Conservation (phyloP, 2,797 vertebrate species). For the Crocidura indochinensis region DNA sequence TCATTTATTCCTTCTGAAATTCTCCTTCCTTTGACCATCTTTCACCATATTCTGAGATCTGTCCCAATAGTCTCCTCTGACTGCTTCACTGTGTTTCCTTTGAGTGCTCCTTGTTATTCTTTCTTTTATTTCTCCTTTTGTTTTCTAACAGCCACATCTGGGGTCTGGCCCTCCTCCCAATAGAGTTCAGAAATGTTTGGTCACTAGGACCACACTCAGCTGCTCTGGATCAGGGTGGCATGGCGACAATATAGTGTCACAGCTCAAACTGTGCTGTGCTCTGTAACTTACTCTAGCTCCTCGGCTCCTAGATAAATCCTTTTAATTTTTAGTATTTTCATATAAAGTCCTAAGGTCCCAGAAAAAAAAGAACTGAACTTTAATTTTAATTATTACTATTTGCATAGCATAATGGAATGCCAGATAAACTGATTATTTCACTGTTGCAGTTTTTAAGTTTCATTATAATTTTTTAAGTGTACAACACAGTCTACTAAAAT, state of each 20-base stretch:
- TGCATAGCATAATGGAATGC: constrained; percentile 10
- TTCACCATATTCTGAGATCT: not conserved
- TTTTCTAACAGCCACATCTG: too few relatives aligned
- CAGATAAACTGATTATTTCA: constrained; percentile 28
- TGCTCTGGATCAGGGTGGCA: too few relatives aligned
- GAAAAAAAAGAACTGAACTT: constrained; percentile 49
- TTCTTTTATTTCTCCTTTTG: not conserved
- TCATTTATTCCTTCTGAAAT: not conserved
- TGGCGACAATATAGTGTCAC: too few relatives aligned
- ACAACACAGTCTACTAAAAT: not conserved
- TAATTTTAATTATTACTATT: constrained; percentile 11
- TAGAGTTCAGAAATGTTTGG: too few relatives aligned
- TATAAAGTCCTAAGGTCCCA: not conserved
- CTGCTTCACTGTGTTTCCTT: not conserved
- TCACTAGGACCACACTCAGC: too few relatives aligned
- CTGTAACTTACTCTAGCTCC: too few relatives aligned
- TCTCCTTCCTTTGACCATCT: not conserved
- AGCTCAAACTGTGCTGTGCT: too few relatives aligned
- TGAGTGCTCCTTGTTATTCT: not conserved
- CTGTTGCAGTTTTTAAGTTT: constrained; percentile 33
- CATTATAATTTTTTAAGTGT: constrained; percentile 19
- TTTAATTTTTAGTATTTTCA: constrained; percentile 28
- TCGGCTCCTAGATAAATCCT: not conserved
- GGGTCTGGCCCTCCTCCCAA: too few relatives aligned
- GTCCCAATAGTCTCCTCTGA: not conserved